phyloP scores from a whole-genome alignment of 1,140 invertebrate genomes.

The Cydia pomonella region DNA sequence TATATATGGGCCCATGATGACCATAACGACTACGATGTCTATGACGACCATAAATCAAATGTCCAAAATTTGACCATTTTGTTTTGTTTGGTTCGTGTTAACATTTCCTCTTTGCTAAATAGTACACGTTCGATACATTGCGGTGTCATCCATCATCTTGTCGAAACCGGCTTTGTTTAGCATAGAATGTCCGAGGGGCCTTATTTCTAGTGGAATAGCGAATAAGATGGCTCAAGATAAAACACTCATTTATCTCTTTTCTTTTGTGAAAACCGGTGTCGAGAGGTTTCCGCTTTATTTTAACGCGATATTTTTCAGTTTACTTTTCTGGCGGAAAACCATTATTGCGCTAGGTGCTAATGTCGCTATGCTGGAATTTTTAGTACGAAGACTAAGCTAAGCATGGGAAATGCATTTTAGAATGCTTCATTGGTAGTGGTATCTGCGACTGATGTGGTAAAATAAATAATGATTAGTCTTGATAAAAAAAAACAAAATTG shows the following conservation, averaged over 20 bases:
- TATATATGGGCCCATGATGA: too few species aligned
- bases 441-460: too few species aligned
- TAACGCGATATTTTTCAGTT: slow-evolving; percentile 28
- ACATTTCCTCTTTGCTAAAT: background rate
- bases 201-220: slow-evolving; percentile 49
- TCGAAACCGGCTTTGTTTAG: slow-evolving; percentile 57
- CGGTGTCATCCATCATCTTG: slow-evolving; percentile 54
- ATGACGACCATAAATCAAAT: too few species aligned
- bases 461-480: too few species aligned
- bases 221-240: slow-evolving; percentile 49
- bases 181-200: slow-evolving; percentile 51
- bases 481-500: too few species aligned
- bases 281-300: slow-evolving; percentile 30
- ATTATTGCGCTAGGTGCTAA: slow-evolving; percentile 8
- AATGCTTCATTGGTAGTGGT: too few species aligned
- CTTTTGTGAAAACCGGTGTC: slow-evolving; percentile 36
- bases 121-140: slow-evolving; percentile 37
- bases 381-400: background rate
- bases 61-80: background rate
- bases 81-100: slow-evolving; percentile 21
- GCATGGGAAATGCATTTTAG: too few species aligned
- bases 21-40: too few species aligned
- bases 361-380: background rate
- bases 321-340: slow-evolving; percentile 12
- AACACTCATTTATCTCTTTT: slow-evolving; percentile 54